Evolutionary conservation across 2,888 invertebrate species (phyloP).

Genomic region (Xestia sexstrigata): DNA sequence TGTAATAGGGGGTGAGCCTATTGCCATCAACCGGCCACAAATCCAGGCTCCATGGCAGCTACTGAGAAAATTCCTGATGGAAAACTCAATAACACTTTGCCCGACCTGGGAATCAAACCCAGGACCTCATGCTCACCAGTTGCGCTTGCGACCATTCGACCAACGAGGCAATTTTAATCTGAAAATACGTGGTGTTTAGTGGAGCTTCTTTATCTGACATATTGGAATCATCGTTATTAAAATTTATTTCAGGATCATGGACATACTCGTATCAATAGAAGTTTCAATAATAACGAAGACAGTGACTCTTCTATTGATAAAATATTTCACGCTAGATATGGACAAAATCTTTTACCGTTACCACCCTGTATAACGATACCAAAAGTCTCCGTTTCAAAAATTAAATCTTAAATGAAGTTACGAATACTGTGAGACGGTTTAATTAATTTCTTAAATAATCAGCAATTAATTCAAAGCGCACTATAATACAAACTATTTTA

Average conservation of each 20-base stretch:
- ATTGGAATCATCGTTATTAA: slow-evolving; percentile 28
- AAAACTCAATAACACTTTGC: not conserved
- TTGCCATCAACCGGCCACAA: not conserved
- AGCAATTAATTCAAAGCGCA: slow-evolving; percentile 34
- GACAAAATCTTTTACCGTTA: slow-evolving; percentile 87
- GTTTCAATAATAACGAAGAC: slow-evolving; percentile 67
- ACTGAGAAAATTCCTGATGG: not conserved
- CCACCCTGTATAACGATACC: slow-evolving; percentile 87
- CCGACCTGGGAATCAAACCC: not conserved
- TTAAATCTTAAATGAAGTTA: slow-evolving; percentile 66
- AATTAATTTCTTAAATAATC: slow-evolving; percentile 25
- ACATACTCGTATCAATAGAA: slow-evolving; percentile 71
- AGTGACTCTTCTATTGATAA: slow-evolving; percentile 83
- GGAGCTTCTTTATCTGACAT: not conserved
- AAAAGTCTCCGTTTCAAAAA: slow-evolving; percentile 82
- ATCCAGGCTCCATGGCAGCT: not conserved
- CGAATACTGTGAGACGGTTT: slow-evolving; percentile 41
- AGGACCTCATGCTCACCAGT: not conserved
- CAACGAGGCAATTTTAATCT: slow-evolving; percentile 3
- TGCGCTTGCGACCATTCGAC: not conserved
- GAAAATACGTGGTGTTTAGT: not conserved
- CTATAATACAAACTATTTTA: slow-evolving; percentile 43
- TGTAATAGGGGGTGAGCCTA: not conserved
- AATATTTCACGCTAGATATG: slow-evolving; percentile 88
- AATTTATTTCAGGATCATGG: slow-evolving; percentile 82